Evolutionary conservation across 2,797 vertebrate genomes (phyloP), one percentile per base, ranked within the genome.

Genomic region (Gymnothorax javanicus): DNA sequence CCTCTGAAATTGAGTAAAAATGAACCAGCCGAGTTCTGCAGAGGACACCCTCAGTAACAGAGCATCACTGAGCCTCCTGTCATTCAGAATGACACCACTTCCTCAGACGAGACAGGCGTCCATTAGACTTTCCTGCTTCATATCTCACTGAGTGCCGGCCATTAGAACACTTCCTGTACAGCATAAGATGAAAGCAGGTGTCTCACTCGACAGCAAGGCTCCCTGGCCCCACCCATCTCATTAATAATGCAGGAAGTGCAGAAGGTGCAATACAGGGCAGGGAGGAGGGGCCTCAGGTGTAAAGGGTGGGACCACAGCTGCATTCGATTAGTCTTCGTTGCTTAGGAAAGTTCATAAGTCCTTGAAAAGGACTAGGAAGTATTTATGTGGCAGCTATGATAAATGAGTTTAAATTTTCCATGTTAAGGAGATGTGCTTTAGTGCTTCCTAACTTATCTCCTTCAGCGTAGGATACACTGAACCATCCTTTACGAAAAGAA

Each of bases 201-300:
- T n/a, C 83, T 52, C 13, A 77, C 69, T 43, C 13, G 0, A 3
- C 17, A 59, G 69, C 85, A n/a, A 54, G 6, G n/a, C 9, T 77
- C 56, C 33, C 43, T 11, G 60, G 85, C 59, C 23, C 75, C 43
- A 15, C 20, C 88, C 54, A 0, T n/a, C 59, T 33, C 86, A 85
- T 91, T 89, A 91, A 91, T 91, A 90, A 91, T 88, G 64, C 60
- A 87, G 52, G 3, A 69, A 73, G 86, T 89, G 85, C 27, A 89
- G 84, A 88, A 67, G 43, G 71, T 85, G 75, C 59, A 17, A 50
- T 82, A 69, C 11, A 58, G 17, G 7, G 27, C 20, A 73, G 77
- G 83, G n/a, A 15, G 15, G 8, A 57, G 20, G 73, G 75, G 15
- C 1, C 50, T 8, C n/a, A 59, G 71, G 60, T 7, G 15, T 3